Evolutionary conservation across 1,140 invertebrate genomes (phyloP).

Genomic region (Pogonomyrmex californicus): DNA sequence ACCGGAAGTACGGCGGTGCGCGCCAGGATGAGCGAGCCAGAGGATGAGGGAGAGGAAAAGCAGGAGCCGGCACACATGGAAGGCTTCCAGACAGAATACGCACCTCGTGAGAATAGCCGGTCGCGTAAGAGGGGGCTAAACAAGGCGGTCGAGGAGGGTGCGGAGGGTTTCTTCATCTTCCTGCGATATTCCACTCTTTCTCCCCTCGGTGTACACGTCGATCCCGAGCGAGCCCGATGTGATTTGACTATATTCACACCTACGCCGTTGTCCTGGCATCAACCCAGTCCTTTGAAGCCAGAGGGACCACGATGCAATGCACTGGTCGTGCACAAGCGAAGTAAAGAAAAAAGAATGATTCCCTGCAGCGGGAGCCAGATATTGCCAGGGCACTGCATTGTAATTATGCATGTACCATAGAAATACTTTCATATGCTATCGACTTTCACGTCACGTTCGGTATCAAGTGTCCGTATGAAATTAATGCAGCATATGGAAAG

Average conservation of each 20-base stretch:
- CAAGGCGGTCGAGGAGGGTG: slow-evolving; percentile 21
- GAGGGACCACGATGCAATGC: slow-evolving; percentile 38
- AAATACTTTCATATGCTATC: background rate
- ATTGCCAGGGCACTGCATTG: slow-evolving; percentile 27
- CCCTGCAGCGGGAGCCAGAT: background rate
- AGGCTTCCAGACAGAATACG: slow-evolving; percentile 66
- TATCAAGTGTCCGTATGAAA: background rate
- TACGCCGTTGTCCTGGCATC: slow-evolving; percentile 69
- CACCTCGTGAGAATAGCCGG: slow-evolving; percentile 70
- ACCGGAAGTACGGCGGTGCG: slow-evolving; percentile 77
- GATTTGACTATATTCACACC: slow-evolving; percentile 82
- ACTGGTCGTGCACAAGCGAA: background rate
- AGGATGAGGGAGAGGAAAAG: slow-evolving; percentile 55
- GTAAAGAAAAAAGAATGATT: slow-evolving; percentile 34
- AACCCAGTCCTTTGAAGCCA: slow-evolving; percentile 67
- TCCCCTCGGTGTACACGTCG: slow-evolving; percentile 56
- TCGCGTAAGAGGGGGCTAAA: slow-evolving; percentile 27
- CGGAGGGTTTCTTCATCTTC: slow-evolving; percentile 52
- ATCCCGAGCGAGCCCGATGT: slow-evolving; percentile 76
- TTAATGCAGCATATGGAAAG: background rate
- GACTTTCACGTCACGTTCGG: slow-evolving; percentile 6
- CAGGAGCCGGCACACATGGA: slow-evolving; percentile 63
- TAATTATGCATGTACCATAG: slow-evolving; percentile 1
- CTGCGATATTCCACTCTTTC: slow-evolving; percentile 56
- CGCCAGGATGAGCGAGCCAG: slow-evolving; percentile 58